Evolutionary conservation across 2,888 invertebrate species (phyloP).

Genomic region (Hesperia comma): DNA sequence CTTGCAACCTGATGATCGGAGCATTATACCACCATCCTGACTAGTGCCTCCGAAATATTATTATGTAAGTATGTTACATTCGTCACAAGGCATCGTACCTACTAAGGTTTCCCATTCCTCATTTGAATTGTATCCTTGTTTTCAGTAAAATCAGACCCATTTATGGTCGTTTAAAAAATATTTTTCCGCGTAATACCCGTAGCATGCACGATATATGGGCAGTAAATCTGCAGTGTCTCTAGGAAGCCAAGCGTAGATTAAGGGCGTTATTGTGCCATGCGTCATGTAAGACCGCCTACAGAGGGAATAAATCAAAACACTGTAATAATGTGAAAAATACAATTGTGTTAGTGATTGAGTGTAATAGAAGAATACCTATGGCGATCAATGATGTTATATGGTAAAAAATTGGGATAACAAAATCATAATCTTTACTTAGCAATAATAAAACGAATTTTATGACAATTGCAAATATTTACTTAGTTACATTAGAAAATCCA

Average conservation of each 20-base stretch:
- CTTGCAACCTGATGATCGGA: no score
- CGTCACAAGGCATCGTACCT: no score
- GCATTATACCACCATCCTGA: no score
- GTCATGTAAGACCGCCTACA: conserved; percentile 56
- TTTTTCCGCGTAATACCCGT: conserved; percentile 25
- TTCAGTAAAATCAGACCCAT: not conserved
- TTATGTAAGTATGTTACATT: no score
- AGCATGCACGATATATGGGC: conserved; percentile 30
- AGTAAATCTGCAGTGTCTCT: conserved; percentile 40
- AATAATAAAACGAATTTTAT: no score
- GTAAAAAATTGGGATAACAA: no score
- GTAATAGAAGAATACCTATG: no score
- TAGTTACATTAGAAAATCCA: no score
- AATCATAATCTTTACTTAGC: no score
- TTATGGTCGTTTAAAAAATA: conserved; percentile 24
- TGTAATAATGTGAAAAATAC: conserved; percentile 5
- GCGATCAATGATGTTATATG: no score
- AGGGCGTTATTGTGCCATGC: conserved; percentile 70
- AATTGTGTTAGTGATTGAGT: not conserved
- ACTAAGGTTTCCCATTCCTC: not conserved
- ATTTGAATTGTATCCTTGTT: not conserved
- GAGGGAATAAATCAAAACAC: conserved; percentile 42
- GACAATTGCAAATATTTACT: no score
- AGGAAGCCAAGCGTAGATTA: conserved; percentile 66
- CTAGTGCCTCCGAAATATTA: no score